Base-by-base conservation (phyloP, 2,113 vertebrate genomes). In the Halcyon malimbica region DNA sequence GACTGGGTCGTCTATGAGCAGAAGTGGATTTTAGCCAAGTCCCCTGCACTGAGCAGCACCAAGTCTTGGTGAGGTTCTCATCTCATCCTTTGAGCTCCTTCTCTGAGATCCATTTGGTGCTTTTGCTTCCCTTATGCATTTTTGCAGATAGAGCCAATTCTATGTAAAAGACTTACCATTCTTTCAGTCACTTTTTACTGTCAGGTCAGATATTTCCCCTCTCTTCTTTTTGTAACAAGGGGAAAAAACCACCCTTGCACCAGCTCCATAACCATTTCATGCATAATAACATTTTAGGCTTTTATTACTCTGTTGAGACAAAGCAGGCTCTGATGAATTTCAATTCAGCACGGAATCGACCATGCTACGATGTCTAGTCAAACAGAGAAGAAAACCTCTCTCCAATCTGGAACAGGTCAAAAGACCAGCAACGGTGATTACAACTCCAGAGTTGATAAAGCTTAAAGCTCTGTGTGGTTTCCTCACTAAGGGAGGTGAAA, bases 251-350 rank as follows among this genome's bases (percentile, higher is more conserved):
- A 25, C 33, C 86, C 70, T 95, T 83, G 79, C 79, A 82, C 57
- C 82, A 94, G 87, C 83, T 91, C 87, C 68, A 88, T 97, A 97
- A 98, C 98, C 97, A 97, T 98, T 98, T 96, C 93, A 97, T 97
- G 93, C 96, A 91, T 98, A 97, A 96, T 95, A 96, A 95, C 90
- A 11, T 97, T 98, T 98, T 94, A 97, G 97, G 98, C 64, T 97
- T 98, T 97, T 97, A 98, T 97, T 96, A 92, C 92, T 87, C 92
- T 96, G 89, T 67, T 93, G 90, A 96, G 96, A 97, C 95, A 97
- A 96, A 96, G 96, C 96, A 95, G 96, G 93, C 86, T 93, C 93
- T 95, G 81, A 97, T 97, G 97, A 97, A 98, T 98, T 98, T 98
- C 96, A 98, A 92, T 97, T 97, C 96, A 83, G 88, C 69, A 59